These are phyloP conservation scores for Pseudococcus viburni DNA, from an alignment of 2,888 invertebrate genomes.

Conservation along the genomic window DNA sequence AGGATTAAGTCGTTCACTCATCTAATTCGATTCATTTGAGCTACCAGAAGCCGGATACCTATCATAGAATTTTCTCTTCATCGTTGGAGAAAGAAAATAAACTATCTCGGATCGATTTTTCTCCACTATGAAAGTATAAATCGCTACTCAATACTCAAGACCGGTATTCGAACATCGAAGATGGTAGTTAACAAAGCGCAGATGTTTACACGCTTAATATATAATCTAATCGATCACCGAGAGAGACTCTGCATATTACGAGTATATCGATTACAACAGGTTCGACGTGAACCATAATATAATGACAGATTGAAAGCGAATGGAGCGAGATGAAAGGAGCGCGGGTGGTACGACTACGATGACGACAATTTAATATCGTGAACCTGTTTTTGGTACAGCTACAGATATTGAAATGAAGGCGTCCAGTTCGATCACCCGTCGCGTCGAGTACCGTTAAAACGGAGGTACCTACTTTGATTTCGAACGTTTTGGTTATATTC, in stretches of 20 bases:
- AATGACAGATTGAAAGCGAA: conserved; percentile 47
- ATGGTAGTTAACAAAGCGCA: conserved; percentile 23
- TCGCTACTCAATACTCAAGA: neutral
- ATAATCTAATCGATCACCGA: conserved; percentile 26
- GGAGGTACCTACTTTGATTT: neutral
- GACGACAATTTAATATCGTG: conserved; percentile 36
- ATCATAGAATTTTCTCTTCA: no score
- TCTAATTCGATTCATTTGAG: no score
- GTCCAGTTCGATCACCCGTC: conserved; percentile 32
- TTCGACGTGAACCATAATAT: conserved; percentile 24
- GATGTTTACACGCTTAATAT: conserved; percentile 37
- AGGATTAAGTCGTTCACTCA: no score
- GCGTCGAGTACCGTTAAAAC: conserved; percentile 4
- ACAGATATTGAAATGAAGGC: neutral
- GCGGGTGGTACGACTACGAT: neutral
- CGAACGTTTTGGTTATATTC: neutral
- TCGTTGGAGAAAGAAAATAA: no score
- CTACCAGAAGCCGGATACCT: no score
- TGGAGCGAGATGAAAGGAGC: neutral
- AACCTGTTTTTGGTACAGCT: neutral
- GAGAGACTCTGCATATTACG: neutral
- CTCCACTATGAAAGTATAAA: no score
- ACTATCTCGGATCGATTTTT: no score
- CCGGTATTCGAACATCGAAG: neutral
- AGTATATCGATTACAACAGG: neutral